phyloP scores from a whole-genome alignment of 2,797 vertebrate species.

The Moxostoma hubbsi region DNA sequence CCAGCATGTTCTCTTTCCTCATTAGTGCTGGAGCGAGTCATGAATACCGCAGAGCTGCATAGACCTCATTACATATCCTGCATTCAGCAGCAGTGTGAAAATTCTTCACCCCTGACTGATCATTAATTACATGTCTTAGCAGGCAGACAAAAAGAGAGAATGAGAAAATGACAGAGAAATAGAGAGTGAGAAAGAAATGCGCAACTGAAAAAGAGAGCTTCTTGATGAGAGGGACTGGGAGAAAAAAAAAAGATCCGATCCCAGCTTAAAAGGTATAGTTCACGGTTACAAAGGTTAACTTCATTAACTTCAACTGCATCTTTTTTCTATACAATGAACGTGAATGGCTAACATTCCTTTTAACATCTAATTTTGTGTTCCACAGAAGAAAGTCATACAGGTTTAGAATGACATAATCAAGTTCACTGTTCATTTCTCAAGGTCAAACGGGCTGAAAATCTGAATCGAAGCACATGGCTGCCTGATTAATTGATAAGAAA shows the following conservation, averaged over 20 bases:
- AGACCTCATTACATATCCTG: slow-evolving; percentile 60
- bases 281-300: neutral
- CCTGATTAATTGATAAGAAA: slow-evolving; percentile 60
- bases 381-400: slow-evolving; percentile 11
- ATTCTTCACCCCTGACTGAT: slow-evolving; percentile 62
- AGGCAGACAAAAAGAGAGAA: slow-evolving; percentile 29
- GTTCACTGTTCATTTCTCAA: neutral
- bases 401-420: neutral
- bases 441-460: neutral
- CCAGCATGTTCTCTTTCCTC: slow-evolving; percentile 42
- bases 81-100: slow-evolving; percentile 51
- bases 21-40: slow-evolving; percentile 50
- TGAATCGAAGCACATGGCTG: slow-evolving; percentile 15
- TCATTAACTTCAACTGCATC: too few relatives aligned
- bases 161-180: slow-evolving; percentile 22
- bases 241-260: neutral
- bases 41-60: slow-evolving; percentile 49
- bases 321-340: too few relatives aligned
- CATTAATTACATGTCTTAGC: slow-evolving; percentile 60
- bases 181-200: slow-evolving; percentile 27
- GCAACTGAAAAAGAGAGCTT: neutral
- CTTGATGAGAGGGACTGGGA: neutral
- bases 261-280: neutral
- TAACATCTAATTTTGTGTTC: neutral
- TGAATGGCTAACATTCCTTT: too few relatives aligned